Percentiles rank a stretch among this genome's conserved stretches.
Evolutionary conservation across 2,888 invertebrate species (phyloP).

Genomic region (Quadriops clusia): DNA sequence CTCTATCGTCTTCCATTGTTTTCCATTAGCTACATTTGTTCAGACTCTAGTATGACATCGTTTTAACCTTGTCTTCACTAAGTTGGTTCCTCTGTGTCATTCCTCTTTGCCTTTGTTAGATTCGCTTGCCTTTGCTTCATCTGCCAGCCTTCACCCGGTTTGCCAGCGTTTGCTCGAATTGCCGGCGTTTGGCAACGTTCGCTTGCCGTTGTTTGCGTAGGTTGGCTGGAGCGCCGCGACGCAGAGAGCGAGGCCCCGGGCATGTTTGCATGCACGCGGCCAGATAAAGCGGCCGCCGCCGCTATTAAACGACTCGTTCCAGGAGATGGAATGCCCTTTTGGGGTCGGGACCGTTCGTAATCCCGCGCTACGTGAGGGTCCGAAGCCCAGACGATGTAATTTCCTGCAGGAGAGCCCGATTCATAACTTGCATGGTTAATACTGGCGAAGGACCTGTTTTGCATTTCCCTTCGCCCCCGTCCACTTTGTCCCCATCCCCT

Average conservation of each 20-base stretch:
- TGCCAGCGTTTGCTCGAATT: too few species aligned
- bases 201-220: constrained; percentile 45
- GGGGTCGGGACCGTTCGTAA: constrained; percentile 23
- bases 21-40: too few species aligned
- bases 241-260: constrained; percentile 36
- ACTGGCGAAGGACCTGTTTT: too few species aligned
- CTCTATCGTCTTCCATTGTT: too few species aligned
- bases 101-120: too few species aligned
- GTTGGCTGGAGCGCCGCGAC: constrained; percentile 27
- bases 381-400: constrained; percentile 21
- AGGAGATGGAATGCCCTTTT: constrained; percentile 26
- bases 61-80: too few species aligned
- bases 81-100: too few species aligned
- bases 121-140: too few species aligned
- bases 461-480: constrained; percentile 15
- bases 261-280: constrained; percentile 39
- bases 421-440: constrained; percentile 19
- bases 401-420: constrained; percentile 20
- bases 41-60: too few species aligned
- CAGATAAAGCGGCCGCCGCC: constrained; percentile 29
- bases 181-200: too few species aligned
- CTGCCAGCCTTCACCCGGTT: too few species aligned
- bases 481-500: too few species aligned
- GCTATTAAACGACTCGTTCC: constrained; percentile 24
- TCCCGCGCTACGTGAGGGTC: constrained; percentile 26